Conservation (phyloP, 2,113 vertebrate genomes). For the Cavia porcellus region DNA sequence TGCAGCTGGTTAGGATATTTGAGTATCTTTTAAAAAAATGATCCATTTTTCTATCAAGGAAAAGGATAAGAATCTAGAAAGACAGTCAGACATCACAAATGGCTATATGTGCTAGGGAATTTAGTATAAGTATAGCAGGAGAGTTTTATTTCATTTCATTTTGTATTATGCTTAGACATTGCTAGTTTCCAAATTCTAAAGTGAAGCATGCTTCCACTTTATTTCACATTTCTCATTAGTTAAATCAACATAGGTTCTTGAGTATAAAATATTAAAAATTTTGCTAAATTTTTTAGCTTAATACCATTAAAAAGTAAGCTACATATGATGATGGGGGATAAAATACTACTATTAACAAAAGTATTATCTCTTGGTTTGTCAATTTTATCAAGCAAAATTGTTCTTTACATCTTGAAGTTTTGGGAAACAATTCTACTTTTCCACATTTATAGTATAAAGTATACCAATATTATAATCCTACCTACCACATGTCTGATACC, state of each 20-base stretch:
- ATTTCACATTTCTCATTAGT: constrained; percentile 13
- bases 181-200: constrained; percentile 48
- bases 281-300: constrained; percentile 36
- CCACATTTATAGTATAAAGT: background rate
- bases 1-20: constrained; percentile 67
- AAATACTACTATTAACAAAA: constrained; percentile 42
- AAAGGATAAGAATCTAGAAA: background rate
- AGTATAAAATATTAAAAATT: background rate
- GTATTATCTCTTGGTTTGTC: background rate
- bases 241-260: background rate
- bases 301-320: background rate
- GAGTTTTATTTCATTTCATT: background rate
- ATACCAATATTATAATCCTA: background rate
- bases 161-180: background rate
- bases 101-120: constrained; percentile 6
- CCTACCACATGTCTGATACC: background rate
- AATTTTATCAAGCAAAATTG: constrained; percentile 23
- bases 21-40: constrained; percentile 49
- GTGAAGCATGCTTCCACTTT: background rate
- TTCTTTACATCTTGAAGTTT: background rate
- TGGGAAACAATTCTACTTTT: background rate
- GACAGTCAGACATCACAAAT: constrained; percentile 16
- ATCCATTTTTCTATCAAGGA: background rate
- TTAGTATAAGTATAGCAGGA: background rate
- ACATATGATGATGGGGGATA: background rate